phyloP scores from a whole-genome alignment of 2,113 vertebrate genomes.

The Tetraodon nigroviridis region DNA sequence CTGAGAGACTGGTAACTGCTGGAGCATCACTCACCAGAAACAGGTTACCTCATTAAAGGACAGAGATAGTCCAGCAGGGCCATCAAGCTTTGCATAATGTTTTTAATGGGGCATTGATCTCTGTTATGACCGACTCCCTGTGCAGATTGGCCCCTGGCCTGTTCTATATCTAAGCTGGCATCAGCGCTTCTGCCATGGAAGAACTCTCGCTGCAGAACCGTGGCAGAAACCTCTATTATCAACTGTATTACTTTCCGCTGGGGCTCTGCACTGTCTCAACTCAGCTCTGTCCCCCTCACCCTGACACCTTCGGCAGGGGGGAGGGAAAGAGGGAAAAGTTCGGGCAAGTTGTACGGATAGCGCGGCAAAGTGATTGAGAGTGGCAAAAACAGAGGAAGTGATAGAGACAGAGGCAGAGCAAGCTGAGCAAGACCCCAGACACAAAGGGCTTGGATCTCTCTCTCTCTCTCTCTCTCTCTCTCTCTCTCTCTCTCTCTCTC shows the following conservation, averaged over 20 bases:
- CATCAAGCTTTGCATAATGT: conserved; percentile 64
- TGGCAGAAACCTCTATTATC: conserved; percentile 43
- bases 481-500: conserved; percentile 19
- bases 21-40: conserved; percentile 27
- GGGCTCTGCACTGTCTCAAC: conserved; percentile 61
- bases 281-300: conserved; percentile 31
- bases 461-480: conserved; percentile 18
- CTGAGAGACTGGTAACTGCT: conserved; percentile 24
- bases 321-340: neutral
- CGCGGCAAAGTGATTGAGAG: conserved; percentile 54
- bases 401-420: conserved; percentile 71
- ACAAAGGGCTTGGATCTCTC: conserved; percentile 54
- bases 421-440: conserved; percentile 62
- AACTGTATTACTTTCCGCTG: conserved; percentile 23
- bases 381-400: conserved; percentile 74
- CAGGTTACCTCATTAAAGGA: conserved; percentile 40
- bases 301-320: conserved; percentile 54
- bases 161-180: conserved; percentile 54
- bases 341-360: conserved; percentile 57
- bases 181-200: conserved; percentile 22
- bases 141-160: conserved; percentile 51
- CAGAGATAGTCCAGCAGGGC: conserved; percentile 56
- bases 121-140: conserved; percentile 62
- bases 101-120: conserved; percentile 55
- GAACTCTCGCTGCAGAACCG: conserved; percentile 20